These are phyloP conservation scores for Hypsopygia costalis DNA, from an alignment of 2,888 invertebrate species.

Conservation along the genomic window DNA sequence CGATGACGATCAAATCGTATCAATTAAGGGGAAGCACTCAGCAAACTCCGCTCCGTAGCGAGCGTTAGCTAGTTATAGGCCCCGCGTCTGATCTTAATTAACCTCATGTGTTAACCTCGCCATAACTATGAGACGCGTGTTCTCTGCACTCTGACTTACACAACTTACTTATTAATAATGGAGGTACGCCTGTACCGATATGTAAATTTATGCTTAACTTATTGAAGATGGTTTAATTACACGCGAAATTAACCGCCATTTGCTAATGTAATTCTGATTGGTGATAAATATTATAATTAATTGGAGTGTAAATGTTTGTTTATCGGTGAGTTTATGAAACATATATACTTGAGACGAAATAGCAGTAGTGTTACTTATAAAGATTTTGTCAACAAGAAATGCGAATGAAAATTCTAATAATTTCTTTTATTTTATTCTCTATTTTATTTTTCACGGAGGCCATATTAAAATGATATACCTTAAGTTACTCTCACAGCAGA, in stretches of 20 bases:
- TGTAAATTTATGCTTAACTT: slow-evolving; percentile 66
- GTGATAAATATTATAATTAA: slow-evolving; percentile 5
- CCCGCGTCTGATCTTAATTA: slow-evolving; percentile 71
- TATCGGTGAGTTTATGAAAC: too few species aligned
- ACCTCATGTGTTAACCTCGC: slow-evolving; percentile 74
- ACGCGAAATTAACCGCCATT: slow-evolving; percentile 28
- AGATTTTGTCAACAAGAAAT: too few species aligned
- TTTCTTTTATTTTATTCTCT: too few species aligned
- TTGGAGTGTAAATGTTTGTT: slow-evolving; percentile 1
- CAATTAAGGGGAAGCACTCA: slow-evolving; percentile 67
- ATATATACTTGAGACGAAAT: too few species aligned
- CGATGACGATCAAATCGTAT: slow-evolving; percentile 70
- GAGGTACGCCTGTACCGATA: slow-evolving; percentile 46
- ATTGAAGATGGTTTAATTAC: slow-evolving; percentile 56
- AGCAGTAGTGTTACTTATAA: too few species aligned
- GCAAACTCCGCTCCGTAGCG: slow-evolving; percentile 40
- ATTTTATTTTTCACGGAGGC: too few species aligned
- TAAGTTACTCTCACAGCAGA: too few species aligned
- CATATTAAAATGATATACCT: too few species aligned
- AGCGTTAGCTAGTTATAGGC: slow-evolving; percentile 65
- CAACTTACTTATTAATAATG: slow-evolving; percentile 60
- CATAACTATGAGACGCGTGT: slow-evolving; percentile 58
- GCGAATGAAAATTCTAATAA: too few species aligned
- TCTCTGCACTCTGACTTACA: slow-evolving; percentile 37
- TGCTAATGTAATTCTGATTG: slow-evolving; percentile 5